phyloP scores from a whole-genome alignment of 2,888 invertebrate genomes.

The Oligia strigilis region DNA sequence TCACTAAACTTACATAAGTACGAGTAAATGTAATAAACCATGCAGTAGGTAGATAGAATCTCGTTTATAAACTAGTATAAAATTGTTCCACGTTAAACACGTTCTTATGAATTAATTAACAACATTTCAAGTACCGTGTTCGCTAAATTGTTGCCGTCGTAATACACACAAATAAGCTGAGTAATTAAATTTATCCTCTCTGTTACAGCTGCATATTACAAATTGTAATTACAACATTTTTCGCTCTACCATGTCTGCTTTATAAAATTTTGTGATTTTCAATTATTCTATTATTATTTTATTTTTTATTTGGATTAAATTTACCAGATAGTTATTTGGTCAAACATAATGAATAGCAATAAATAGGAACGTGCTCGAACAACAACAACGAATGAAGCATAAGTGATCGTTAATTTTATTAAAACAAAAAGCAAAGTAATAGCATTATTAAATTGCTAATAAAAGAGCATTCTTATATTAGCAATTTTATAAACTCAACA shows the following conservation, averaged over 20 bases:
- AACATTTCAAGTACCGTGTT: constrained; percentile 39
- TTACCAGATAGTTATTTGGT: neutral
- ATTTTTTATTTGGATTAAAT: neutral
- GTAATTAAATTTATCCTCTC: constrained; percentile 54
- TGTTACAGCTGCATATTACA: constrained; percentile 28
- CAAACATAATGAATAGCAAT: neutral
- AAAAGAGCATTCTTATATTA: neutral
- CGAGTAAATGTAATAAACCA: constrained; percentile 27
- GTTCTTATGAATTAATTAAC: constrained; percentile 45
- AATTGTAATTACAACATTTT: constrained; percentile 27
- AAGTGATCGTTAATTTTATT: neutral
- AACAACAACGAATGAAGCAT: neutral
- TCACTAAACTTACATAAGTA: neutral
- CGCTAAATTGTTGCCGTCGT: constrained; percentile 16
- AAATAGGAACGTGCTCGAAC: neutral
- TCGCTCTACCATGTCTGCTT: constrained; percentile 10
- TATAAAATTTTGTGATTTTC: neutral
- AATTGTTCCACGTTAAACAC: constrained; percentile 25
- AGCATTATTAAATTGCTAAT: neutral
- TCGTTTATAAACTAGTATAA: constrained; percentile 26
- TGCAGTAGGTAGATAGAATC: constrained; percentile 24
- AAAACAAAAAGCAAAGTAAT: neutral
- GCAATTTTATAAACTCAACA: neutral
- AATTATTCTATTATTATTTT: neutral
- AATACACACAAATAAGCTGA: constrained; percentile 51